Percentiles rank a stretch among this genome's conserved stretches.
phyloP scores from a whole-genome alignment of 2,888 invertebrate genomes.

The Nycteola revayana region DNA sequence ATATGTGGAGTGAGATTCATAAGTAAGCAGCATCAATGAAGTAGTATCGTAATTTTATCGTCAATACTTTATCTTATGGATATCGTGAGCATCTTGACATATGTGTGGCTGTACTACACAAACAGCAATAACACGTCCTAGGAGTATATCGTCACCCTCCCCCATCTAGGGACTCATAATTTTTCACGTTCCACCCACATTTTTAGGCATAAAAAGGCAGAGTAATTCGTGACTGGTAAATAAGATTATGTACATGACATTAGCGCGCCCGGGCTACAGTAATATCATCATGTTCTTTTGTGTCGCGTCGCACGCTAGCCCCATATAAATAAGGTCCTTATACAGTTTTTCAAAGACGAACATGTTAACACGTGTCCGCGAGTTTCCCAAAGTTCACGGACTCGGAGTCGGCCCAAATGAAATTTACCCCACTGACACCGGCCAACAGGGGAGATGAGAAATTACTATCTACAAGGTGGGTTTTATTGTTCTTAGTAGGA shows the following conservation, averaged over 20 bases:
- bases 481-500: too few species aligned
- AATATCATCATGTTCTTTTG: constrained; percentile 75
- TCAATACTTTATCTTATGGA: background rate
- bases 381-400: constrained; percentile 61
- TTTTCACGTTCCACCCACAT: constrained; percentile 40
- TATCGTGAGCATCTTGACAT: background rate
- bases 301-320: constrained; percentile 72
- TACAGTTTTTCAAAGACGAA: constrained; percentile 76
- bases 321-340: constrained; percentile 79
- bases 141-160: constrained; percentile 26
- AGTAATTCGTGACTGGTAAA: constrained; percentile 62
- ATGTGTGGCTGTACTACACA: constrained; percentile 2
- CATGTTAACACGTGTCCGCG: constrained; percentile 74
- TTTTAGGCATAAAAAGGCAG: constrained; percentile 42
- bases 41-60: constrained; percentile 7
- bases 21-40: background rate
- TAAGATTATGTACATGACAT: constrained; percentile 70
- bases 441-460: constrained; percentile 46
- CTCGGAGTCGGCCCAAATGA: constrained; percentile 63
- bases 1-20: too few species aligned
- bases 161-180: constrained; percentile 32
- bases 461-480: constrained; percentile 45
- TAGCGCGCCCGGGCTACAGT: constrained; percentile 62
- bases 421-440: constrained; percentile 72
- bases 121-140: constrained; percentile 29